phyloP scores from a whole-genome alignment of 1,140 invertebrate species.

The Bombus soroeensis region DNA sequence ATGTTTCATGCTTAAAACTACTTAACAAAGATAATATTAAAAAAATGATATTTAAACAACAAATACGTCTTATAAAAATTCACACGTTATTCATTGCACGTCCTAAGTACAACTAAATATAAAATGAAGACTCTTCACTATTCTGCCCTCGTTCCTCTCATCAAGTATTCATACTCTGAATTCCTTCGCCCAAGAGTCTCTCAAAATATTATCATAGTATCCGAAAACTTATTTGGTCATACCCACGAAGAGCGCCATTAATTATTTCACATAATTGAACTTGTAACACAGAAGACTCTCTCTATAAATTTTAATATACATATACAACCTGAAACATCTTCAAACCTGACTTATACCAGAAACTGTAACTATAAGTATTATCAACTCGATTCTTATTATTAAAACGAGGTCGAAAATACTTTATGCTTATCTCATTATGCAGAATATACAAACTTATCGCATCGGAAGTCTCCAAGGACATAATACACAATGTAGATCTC shows the following conservation, averaged over 20 bases:
- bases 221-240: not conserved
- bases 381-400: no score
- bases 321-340: not conserved
- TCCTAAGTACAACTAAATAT: not conserved
- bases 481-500: not conserved
- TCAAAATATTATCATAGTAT: not conserved
- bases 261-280: constrained; percentile 13
- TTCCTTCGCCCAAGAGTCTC: not conserved
- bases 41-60: no score
- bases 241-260: not conserved
- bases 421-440: not conserved
- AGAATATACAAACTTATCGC: not conserved
- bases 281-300: no score
- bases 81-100: not conserved
- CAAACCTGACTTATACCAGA: no score
- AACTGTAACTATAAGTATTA: no score
- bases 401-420: not conserved
- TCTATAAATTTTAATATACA: not conserved
- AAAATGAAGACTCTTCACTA: not conserved
- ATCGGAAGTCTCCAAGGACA: not conserved
- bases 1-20: no score
- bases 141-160: not conserved
- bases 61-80: not conserved
- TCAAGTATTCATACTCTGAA: not conserved
- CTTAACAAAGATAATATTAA: no score